A percentile compares a stretch with the other conserved stretches of the same genome.
Conservation (phyloP, 2,113 vertebrate genomes). For the Hippocampus comes region DNA sequence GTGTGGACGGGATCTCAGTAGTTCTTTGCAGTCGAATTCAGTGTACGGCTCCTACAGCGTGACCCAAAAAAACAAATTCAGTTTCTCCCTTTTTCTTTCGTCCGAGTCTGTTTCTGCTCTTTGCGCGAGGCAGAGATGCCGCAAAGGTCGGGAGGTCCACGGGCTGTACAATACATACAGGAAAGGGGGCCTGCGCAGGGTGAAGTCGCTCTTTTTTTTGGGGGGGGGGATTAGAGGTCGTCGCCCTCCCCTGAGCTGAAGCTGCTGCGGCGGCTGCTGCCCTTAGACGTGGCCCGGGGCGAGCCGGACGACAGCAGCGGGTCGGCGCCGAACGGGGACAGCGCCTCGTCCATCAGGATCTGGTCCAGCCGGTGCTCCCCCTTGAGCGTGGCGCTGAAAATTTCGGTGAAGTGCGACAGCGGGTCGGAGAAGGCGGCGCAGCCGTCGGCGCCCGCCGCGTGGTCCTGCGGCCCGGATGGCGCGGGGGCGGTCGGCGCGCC, state of each 20-base stretch:
- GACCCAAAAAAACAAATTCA: constrained; percentile 28
- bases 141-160: constrained; percentile 26
- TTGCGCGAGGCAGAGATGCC: not conserved
- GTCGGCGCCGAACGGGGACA: constrained; percentile 86
- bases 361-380: constrained; percentile 87
- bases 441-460: constrained; percentile 64
- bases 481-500: constrained; percentile 28
- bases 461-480: constrained; percentile 46
- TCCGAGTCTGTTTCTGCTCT: constrained; percentile 43
- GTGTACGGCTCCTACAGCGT: constrained; percentile 50
- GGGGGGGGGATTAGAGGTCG: constrained; percentile 73
- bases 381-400: constrained; percentile 90
- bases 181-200: constrained; percentile 12
- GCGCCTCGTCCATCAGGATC: constrained; percentile 82
- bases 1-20: constrained; percentile 25
- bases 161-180: constrained; percentile 22
- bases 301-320: constrained; percentile 87
- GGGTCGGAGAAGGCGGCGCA: constrained; percentile 88
- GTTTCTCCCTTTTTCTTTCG: constrained; percentile 62
- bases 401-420: constrained; percentile 94
- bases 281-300: constrained; percentile 82
- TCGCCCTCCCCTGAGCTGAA: constrained; percentile 88
- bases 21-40: constrained; percentile 44
- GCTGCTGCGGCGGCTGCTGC: constrained; percentile 90
- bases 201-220: not conserved